Evolutionary conservation across 2,888 invertebrate genomes (phyloP).

Genomic region (Autographa gamma): DNA sequence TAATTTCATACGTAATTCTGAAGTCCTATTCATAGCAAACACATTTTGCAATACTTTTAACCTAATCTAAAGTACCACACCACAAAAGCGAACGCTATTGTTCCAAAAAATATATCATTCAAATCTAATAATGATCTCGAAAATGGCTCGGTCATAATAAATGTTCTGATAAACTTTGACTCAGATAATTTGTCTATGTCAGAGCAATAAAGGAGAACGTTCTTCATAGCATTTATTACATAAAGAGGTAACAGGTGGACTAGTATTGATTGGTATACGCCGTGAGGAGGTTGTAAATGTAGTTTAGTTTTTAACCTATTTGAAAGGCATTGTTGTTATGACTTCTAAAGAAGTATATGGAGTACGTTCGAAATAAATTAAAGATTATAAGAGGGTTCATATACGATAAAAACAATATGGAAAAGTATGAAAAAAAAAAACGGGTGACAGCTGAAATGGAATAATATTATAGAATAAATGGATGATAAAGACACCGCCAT

Average conservation of each 20-base stretch:
- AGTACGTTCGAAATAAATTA: too few species aligned
- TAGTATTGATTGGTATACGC: slow-evolving; percentile 18
- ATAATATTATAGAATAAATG: too few species aligned
- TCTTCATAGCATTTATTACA: slow-evolving; percentile 31
- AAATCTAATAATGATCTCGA: slow-evolving; percentile 31
- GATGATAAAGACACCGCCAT: too few species aligned
- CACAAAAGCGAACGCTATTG: background rate
- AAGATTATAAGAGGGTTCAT: too few species aligned
- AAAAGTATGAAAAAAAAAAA: too few species aligned
- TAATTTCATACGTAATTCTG: too few species aligned
- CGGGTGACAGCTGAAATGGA: too few species aligned
- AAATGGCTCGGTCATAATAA: background rate
- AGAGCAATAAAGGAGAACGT: slow-evolving; percentile 27
- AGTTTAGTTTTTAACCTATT: background rate
- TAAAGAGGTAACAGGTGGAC: slow-evolving; percentile 17
- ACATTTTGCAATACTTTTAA: background rate
- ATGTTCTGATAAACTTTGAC: slow-evolving; percentile 32
- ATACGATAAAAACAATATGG: too few species aligned
- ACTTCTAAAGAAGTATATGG: background rate
- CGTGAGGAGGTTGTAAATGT: background rate
- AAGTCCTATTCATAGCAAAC: too few species aligned
- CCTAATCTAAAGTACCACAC: background rate
- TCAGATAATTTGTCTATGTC: slow-evolving; percentile 39
- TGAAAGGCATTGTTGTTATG: background rate
- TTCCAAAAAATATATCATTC: slow-evolving; percentile 15